Percentiles rank a stretch among this genome's conserved stretches.
Evolutionary conservation across 2,797 vertebrate species (phyloP).

Genomic region (Xiphorhynchus erythropygius): DNA sequence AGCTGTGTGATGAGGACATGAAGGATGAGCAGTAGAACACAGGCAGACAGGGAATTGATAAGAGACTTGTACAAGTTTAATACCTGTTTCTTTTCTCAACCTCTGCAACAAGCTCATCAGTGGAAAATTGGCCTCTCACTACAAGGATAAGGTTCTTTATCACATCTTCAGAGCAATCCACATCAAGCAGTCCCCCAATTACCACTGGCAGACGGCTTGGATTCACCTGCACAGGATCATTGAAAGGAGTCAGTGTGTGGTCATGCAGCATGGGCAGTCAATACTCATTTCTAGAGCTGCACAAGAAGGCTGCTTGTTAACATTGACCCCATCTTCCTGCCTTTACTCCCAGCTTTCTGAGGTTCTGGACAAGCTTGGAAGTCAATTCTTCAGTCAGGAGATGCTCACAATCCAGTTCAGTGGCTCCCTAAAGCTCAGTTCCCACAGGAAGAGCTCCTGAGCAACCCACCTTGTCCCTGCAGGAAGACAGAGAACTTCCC

Average conservation of each 20-base stretch:
- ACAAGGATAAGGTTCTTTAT: constrained; percentile 98
- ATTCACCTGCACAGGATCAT: constrained; percentile 84
- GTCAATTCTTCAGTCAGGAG: neutral
- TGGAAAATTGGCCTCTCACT: constrained; percentile 96
- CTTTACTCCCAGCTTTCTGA: neutral
- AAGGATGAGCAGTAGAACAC: neutral
- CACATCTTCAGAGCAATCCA: constrained; percentile 98
- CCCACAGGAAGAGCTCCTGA: neutral
- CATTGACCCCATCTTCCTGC: neutral
- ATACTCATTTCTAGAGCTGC: neutral
- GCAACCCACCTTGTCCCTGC: neutral
- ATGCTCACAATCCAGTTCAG: neutral
- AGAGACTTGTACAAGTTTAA: neutral
- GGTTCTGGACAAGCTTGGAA: neutral
- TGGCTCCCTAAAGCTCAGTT: neutral
- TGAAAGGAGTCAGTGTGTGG: neutral
- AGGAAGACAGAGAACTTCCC: neutral
- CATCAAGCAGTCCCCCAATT: constrained; percentile 93
- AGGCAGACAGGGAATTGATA: neutral
- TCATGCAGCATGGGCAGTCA: neutral
- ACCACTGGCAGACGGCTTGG: constrained; percentile 97
- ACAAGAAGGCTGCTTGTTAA: neutral
- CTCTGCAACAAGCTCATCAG: constrained; percentile 96
- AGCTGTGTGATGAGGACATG: neutral
- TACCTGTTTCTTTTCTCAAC: constrained; percentile 98